Percentiles rank a stretch among this genome's conserved stretches.
These are phyloP conservation scores for Ceyx margarethae DNA, from an alignment of 2,113 vertebrate species.

Conservation along the genomic window DNA sequence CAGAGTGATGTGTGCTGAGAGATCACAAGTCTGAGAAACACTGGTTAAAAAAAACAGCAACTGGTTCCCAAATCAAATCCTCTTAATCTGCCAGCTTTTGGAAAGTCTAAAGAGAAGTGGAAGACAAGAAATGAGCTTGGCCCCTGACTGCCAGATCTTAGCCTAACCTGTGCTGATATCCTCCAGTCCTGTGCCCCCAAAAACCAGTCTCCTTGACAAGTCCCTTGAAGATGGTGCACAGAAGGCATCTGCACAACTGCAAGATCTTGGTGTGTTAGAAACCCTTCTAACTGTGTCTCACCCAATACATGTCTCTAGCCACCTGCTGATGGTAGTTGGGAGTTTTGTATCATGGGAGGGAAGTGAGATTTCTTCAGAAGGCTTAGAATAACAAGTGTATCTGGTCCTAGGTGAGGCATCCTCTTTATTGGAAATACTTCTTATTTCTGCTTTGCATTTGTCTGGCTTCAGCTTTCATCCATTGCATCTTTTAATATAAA, in stretches of 20 bases:
- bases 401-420: neutral
- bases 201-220: neutral
- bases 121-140: neutral
- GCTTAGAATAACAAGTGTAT: neutral
- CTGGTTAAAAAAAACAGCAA: neutral
- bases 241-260: neutral
- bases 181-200: neutral
- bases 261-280: neutral
- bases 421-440: neutral
- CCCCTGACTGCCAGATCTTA: neutral
- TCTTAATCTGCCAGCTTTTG: neutral
- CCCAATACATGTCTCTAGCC: neutral
- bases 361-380: neutral
- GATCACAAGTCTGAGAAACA: neutral
- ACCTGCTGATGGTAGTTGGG: neutral
- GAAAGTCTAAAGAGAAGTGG: neutral
- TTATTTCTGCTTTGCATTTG: neutral
- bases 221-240: rapidly evolving
- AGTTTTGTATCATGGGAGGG: neutral
- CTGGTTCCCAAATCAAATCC: neutral
- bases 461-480: neutral
- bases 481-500: neutral
- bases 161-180: neutral
- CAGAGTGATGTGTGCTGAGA: neutral
- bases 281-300: neutral